A percentile compares a stretch with the other conserved stretches of the same genome.
Conservation (phyloP, 2,113 vertebrate genomes). For the Hippocampus abdominalis region DNA sequence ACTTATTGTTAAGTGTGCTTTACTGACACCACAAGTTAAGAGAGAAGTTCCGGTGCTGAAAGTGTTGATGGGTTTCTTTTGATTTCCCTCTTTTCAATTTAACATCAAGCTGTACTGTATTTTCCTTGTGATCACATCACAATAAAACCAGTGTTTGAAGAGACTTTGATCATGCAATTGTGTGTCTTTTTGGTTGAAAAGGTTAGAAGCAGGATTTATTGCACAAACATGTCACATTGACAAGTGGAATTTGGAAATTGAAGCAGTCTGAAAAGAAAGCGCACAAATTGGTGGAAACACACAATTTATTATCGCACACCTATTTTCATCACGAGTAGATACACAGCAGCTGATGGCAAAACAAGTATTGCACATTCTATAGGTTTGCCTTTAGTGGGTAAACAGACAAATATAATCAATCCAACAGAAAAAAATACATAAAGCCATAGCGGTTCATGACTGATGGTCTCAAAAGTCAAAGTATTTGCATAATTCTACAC, state of each 20-base stretch:
- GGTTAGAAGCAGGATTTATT: neutral
- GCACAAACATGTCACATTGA: neutral
- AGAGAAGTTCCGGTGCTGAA: constrained; percentile 21
- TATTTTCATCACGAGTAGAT: neutral
- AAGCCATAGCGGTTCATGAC: neutral
- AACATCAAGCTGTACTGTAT: constrained; percentile 54
- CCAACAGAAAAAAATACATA: neutral
- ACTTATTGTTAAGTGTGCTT: constrained; percentile 48
- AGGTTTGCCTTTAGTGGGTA: neutral
- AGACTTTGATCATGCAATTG: constrained; percentile 28
- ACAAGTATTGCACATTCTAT: constrained; percentile 1
- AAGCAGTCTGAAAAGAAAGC: neutral
- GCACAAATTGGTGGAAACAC: no score
- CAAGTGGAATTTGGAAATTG: no score
- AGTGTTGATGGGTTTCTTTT: constrained; percentile 24
- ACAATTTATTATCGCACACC: neutral
- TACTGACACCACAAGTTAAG: constrained; percentile 27
- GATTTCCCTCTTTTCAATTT: constrained; percentile 47
- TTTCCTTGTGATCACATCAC: constrained; percentile 46
- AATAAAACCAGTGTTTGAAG: constrained; percentile 64
- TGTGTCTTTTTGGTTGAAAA: constrained; percentile 17
- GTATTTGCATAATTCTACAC: neutral
- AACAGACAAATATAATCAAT: neutral
- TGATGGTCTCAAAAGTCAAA: neutral
- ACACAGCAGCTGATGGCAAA: neutral